Base-by-base conservation (phyloP, 1,140 invertebrate genomes). In the Ephestia elutella region DNA sequence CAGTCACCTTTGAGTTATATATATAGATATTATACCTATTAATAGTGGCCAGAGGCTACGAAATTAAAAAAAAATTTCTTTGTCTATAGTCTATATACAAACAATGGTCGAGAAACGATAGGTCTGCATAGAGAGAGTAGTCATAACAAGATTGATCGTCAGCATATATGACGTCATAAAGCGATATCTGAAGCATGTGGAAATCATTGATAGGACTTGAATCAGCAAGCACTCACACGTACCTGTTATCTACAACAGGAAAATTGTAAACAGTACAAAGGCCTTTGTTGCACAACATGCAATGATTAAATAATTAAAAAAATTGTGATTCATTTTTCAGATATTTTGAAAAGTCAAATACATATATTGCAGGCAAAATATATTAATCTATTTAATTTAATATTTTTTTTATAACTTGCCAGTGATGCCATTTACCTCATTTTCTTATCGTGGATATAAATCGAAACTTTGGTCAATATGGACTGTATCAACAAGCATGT, bases 161-260 rank as follows among this genome's bases (percentile, higher is more conserved):
- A 44, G n/a, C 38, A 17, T 15, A n/a, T 3, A 10, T 44, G 38
- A 44, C 38, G 38, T 44, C 38, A 44, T 7, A 4, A 15, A 44
- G 5, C n/a, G 38, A 44, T 44, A 44, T 44, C n/a, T 44, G 38
- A 44, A 44, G 5, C 13, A 44, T 44, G 38, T 44, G 38, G 38
- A 44, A 44, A 44, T 44, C 38, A 44, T 44, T 44, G 38, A 44
- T 44, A 44, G 38, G 38, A 7, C 38, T 44, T 44, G 38, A 44
- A n/a, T 44, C 38, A 44, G 38, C 38, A 15, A 44, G 38, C 38
- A 44, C n/a, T 15, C n/a, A 44, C 38, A 44, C n/a, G 38, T 44
- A 44, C 38, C 38, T 44, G 38, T 44, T 44, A 44, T 44, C 38
- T 44, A 4, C 5, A 15, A 15, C 38, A 44, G 38, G 38, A 44